phyloP scores from a whole-genome alignment of 53 echinoderm and acorn worm genomes.

The Pentamera pediparva region DNA sequence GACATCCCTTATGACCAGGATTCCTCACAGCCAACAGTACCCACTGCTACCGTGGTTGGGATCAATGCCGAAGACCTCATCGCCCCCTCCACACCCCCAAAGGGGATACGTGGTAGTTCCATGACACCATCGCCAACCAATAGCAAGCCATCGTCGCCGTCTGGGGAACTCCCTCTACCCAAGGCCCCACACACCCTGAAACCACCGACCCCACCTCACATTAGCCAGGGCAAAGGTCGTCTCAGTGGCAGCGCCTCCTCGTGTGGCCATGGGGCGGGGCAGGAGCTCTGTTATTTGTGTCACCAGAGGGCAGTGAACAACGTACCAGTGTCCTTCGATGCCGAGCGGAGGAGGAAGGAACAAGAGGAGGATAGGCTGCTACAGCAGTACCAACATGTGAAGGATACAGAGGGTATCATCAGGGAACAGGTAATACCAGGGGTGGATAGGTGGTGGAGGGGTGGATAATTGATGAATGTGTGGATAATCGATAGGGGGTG shows the following conservation, averaged over 20 bases:
- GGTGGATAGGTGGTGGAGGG: background rate
- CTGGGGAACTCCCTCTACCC: conserved; percentile 46
- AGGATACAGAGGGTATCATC: conserved; percentile 85
- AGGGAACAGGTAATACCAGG: conserved; percentile 69
- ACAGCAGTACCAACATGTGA: conserved; percentile 94
- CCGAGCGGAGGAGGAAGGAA: conserved; percentile 72
- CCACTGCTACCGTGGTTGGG: conserved; percentile 70
- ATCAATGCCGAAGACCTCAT: conserved; percentile 74
- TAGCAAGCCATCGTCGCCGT: conserved; percentile 57
- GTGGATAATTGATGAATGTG: background rate
- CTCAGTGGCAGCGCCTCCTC: conserved; percentile 14
- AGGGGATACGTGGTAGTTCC: conserved; percentile 51
- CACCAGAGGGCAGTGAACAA: conserved; percentile 90
- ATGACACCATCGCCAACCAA: conserved; percentile 62
- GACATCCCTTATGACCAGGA: background rate
- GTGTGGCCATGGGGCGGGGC: conserved; percentile 71
- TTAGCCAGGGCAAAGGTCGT: conserved; percentile 1
- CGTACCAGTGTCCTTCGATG: conserved; percentile 81
- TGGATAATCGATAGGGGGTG: background rate
- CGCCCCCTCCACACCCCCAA: conserved; percentile 38
- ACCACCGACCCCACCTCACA: conserved; percentile 25
- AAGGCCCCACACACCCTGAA: conserved; percentile 3
- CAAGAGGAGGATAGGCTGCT: conserved; percentile 88
- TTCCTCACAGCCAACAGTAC: conserved; percentile 58
- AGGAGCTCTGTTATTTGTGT: conserved; percentile 94